Evolutionary conservation across 2,113 vertebrate genomes (phyloP).

Genomic region (Ornithorhynchus anatinus): DNA sequence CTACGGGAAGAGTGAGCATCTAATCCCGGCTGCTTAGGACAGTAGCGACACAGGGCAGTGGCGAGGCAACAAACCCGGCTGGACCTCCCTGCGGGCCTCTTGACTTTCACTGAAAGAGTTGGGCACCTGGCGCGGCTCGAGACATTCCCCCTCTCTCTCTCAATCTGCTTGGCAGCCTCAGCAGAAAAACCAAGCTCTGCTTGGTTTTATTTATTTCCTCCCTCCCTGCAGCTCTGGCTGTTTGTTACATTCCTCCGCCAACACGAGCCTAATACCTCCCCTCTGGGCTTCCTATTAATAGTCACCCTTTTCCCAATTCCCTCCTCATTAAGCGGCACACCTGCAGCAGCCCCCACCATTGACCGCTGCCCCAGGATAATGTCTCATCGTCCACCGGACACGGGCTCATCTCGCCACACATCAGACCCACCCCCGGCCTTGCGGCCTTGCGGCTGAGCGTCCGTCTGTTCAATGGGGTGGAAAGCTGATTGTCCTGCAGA

Average conservation of each 20-base stretch:
- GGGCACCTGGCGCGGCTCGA: neutral
- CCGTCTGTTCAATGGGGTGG: neutral
- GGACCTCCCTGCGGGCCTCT: neutral
- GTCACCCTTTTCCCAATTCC: neutral
- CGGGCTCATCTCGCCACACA: neutral
- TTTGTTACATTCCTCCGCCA: neutral
- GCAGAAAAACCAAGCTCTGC: neutral
- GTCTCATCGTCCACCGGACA: neutral
- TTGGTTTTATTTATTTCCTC: too few relatives aligned
- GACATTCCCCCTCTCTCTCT: too few relatives aligned
- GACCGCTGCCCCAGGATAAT: neutral
- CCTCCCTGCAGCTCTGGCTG: neutral
- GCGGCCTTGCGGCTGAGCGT: neutral
- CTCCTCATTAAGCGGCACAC: neutral
- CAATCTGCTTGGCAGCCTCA: neutral
- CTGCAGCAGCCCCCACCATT: neutral
- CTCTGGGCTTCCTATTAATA: neutral
- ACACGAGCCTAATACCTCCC: neutral
- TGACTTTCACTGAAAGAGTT: neutral
- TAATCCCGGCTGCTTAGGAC: too few relatives aligned
- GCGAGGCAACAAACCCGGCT: neutral
- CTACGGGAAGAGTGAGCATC: too few relatives aligned
- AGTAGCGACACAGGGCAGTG: too few relatives aligned
- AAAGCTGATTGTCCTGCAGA: neutral
- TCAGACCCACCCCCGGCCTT: neutral